Evolutionary conservation across 2,797 vertebrate genomes (phyloP).

Genomic region (Myoxocephalus aenaeus): DNA sequence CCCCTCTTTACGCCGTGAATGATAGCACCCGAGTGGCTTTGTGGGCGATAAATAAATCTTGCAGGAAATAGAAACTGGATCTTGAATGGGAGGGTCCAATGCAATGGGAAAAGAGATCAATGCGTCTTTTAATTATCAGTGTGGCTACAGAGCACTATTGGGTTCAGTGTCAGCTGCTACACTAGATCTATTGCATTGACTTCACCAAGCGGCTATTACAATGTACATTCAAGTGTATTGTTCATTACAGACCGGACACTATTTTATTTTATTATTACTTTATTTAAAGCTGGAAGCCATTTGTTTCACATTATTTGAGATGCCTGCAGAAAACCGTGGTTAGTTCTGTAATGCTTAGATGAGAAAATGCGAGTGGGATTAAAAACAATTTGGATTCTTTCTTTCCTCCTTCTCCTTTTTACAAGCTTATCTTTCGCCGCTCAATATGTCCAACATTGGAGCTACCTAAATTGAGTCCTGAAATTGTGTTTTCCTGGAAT

Average conservation of each 20-base stretch:
- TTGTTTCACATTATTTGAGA: slow-evolving; percentile 41
- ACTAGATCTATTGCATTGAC: slow-evolving; percentile 68
- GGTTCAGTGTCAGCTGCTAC: slow-evolving; percentile 59
- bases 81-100: slow-evolving; percentile 62
- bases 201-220: slow-evolving; percentile 48
- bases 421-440: background rate
- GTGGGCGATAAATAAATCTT: slow-evolving; percentile 82
- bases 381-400: background rate
- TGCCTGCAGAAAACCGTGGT: slow-evolving; percentile 20
- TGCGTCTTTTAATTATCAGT: slow-evolving; percentile 84
- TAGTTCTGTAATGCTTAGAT: slow-evolving; percentile 15
- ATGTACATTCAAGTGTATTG: slow-evolving; percentile 48
- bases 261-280: slow-evolving; percentile 10
- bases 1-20: slow-evolving; percentile 75
- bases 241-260: slow-evolving; percentile 52
- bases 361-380: slow-evolving; percentile 16
- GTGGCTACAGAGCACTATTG: slow-evolving; percentile 70
- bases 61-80: slow-evolving; percentile 79
- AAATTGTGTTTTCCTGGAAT: background rate
- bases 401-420: background rate
- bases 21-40: slow-evolving; percentile 76
- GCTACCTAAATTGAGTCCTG: background rate
- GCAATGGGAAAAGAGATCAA: slow-evolving; percentile 73
- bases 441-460: background rate
- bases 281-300: slow-evolving; percentile 16